These are phyloP conservation scores for Sebastes minor DNA, from an alignment of 2,797 vertebrate genomes.

Conservation along the genomic window DNA sequence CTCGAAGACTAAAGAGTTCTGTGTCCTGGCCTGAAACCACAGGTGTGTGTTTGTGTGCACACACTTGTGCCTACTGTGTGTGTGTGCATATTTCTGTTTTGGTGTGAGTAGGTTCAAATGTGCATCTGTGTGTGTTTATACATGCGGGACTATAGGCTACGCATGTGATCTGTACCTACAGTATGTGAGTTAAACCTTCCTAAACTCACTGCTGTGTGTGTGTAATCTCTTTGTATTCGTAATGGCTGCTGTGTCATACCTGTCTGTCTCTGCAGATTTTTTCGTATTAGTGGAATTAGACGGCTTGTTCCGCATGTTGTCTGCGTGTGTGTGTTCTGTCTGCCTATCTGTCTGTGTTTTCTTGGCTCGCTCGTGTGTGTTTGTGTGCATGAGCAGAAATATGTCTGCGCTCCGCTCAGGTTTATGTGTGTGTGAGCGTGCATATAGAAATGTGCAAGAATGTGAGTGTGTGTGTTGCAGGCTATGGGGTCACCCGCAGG, in stretches of 20 bases:
- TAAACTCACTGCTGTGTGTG: slow-evolving; percentile 39
- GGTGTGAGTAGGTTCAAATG: slow-evolving; percentile 25
- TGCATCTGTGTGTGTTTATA: slow-evolving; percentile 9
- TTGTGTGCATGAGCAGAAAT: slow-evolving; percentile 43
- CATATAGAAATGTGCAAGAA: slow-evolving; percentile 68
- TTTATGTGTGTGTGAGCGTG: slow-evolving; percentile 50
- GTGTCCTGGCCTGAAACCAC: slow-evolving; percentile 71
- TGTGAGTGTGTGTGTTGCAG: slow-evolving; percentile 54
- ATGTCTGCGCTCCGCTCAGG: slow-evolving; percentile 39
- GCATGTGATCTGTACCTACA: not conserved
- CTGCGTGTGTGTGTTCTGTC: slow-evolving; percentile 73
- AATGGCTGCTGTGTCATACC: slow-evolving; percentile 66
- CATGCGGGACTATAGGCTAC: not conserved
- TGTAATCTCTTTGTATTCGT: slow-evolving; percentile 48
- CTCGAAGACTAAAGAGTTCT: slow-evolving; percentile 73
- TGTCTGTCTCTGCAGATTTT: slow-evolving; percentile 72
- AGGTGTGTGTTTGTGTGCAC: slow-evolving; percentile 65
- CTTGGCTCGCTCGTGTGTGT: slow-evolving; percentile 41
- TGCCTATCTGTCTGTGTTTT: slow-evolving; percentile 69
- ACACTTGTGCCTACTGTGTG: slow-evolving; percentile 31
- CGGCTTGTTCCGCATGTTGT: slow-evolving; percentile 69
- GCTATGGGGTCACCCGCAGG: slow-evolving; percentile 75
- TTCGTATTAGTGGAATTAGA: slow-evolving; percentile 74
- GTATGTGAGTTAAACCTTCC: slow-evolving; percentile 25
- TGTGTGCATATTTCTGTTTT: slow-evolving; percentile 31